Evolutionary conservation across 92 coral and sea anemone species (phyloP).

Genomic region (Anthopleura xanthogrammica): DNA sequence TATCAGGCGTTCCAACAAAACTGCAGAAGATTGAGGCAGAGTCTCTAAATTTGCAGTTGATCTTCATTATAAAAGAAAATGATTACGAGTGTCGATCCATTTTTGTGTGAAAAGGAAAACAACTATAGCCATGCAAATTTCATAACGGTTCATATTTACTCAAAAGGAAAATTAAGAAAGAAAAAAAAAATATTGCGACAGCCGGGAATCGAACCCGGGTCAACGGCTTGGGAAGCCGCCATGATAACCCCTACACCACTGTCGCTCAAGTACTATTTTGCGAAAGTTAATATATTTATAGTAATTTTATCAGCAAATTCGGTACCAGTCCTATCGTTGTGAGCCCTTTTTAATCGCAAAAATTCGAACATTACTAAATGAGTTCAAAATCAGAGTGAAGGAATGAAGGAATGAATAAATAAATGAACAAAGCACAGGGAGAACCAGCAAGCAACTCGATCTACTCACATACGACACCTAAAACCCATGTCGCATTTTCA

Average conservation of each 20-base stretch:
- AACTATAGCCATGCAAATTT: background rate
- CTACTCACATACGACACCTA: too few relatives aligned
- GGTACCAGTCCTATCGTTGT: too few relatives aligned
- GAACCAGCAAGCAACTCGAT: too few relatives aligned
- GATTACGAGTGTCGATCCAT: too few relatives aligned
- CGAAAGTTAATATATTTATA: background rate
- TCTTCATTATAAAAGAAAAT: background rate
- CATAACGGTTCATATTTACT: background rate
- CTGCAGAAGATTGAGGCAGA: background rate
- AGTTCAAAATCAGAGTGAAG: too few relatives aligned
- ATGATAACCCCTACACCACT: constrained; percentile 99
- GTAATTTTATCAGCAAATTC: too few relatives aligned
- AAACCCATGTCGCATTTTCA: too few relatives aligned
- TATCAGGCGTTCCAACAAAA: constrained; percentile 28
- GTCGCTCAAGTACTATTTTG: constrained; percentile 41
- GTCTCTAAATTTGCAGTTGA: background rate
- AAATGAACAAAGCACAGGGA: too few relatives aligned
- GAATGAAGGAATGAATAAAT: too few relatives aligned
- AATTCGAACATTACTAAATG: too few relatives aligned
- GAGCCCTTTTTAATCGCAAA: too few relatives aligned
- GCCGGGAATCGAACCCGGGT: constrained; percentile 99
- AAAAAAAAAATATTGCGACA: constrained; percentile 61
- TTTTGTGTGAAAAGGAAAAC: too few relatives aligned
- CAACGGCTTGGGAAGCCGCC: constrained; percentile 99
- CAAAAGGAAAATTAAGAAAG: background rate